phyloP scores from a whole-genome alignment of 2,888 invertebrate species.

The Plebejus anna region DNA sequence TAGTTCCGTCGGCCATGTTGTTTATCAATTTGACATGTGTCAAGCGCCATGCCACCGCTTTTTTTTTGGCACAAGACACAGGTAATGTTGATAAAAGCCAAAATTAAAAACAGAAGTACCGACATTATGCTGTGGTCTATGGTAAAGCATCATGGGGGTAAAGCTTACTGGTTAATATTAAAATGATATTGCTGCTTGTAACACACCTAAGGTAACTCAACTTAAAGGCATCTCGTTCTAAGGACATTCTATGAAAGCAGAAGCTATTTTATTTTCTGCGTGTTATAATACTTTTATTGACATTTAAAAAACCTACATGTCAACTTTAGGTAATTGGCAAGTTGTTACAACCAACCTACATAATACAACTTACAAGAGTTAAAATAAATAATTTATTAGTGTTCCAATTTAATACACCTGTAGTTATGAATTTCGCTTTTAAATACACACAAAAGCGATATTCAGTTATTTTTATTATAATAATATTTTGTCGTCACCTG shows the following conservation, averaged over 20 bases:
- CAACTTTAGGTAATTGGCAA: neutral
- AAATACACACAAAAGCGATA: neutral
- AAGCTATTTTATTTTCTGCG: neutral
- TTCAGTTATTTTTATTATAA: constrained; percentile 12
- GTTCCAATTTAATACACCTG: constrained; percentile 7
- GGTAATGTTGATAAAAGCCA: neutral
- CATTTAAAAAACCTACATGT: neutral
- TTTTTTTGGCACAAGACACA: neutral
- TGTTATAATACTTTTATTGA: neutral
- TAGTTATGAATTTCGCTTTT: neutral
- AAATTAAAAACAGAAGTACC: too few species aligned
- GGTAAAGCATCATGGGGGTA: too few species aligned
- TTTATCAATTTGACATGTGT: constrained; percentile 16
- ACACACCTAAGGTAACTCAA: too few species aligned
- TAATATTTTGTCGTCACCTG: constrained; percentile 15
- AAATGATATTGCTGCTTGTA: too few species aligned
- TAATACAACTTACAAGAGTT: neutral
- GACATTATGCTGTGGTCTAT: too few species aligned
- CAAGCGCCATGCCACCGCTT: constrained; percentile 7
- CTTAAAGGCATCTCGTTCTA: too few species aligned
- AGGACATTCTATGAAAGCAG: neutral
- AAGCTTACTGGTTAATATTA: too few species aligned
- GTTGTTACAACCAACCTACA: neutral
- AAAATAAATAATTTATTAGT: constrained; percentile 10
- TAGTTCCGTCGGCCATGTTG: neutral